phyloP scores from a whole-genome alignment of 2,888 invertebrate genomes.

The Polyommatus icarus region DNA sequence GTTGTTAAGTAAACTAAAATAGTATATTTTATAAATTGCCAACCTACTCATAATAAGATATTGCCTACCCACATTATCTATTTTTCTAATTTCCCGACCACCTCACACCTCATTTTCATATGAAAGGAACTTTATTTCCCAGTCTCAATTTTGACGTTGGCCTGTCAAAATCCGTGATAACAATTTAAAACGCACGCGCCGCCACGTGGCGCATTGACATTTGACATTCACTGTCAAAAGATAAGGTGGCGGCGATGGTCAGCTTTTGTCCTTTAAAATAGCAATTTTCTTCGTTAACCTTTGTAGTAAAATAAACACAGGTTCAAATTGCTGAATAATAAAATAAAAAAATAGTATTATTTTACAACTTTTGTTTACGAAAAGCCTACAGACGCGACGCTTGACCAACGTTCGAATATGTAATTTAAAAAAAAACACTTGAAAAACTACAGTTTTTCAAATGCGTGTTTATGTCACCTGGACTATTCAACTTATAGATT shows the following conservation, averaged over 20 bases:
- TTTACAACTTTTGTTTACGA: too few species aligned
- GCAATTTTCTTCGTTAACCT: constrained; percentile 41
- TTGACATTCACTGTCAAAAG: constrained; percentile 66
- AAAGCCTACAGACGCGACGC: too few species aligned
- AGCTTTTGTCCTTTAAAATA: constrained; percentile 60
- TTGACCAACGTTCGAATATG: too few species aligned
- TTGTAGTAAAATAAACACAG: neutral
- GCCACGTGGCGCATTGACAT: constrained; percentile 68
- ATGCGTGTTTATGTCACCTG: too few species aligned
- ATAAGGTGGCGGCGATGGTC: constrained; percentile 51
- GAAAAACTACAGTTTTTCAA: too few species aligned
- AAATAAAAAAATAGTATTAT: too few species aligned
- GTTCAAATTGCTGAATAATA: neutral
- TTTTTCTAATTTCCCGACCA: constrained; percentile 9
- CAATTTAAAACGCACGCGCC: constrained; percentile 68
- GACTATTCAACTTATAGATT: too few species aligned
- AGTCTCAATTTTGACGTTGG: constrained; percentile 57
- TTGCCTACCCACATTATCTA: neutral
- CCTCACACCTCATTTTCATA: neutral
- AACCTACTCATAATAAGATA: neutral
- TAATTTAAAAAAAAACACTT: too few species aligned
- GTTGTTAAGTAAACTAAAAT: neutral
- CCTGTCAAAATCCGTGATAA: constrained; percentile 65
- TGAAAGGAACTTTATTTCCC: constrained; percentile 48
- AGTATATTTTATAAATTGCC: too few species aligned